phyloP scores from a whole-genome alignment of 2,888 invertebrate genomes.

The Serrognathus titanus region DNA sequence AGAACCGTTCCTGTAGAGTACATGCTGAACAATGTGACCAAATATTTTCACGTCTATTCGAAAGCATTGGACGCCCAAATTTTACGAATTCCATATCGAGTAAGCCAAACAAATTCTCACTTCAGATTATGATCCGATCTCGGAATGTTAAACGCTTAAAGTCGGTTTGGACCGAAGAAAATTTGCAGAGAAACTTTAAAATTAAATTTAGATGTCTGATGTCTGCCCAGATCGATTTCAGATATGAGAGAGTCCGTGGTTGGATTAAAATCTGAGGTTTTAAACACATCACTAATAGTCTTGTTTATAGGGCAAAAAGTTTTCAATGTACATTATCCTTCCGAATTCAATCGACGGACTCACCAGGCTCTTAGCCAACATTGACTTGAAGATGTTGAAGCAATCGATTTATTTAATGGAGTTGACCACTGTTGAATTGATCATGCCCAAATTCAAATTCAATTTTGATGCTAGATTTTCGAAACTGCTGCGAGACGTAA shows the following conservation, averaged over 20 bases:
- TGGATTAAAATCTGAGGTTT: constrained; percentile 1
- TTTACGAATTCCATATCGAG: constrained; percentile 69
- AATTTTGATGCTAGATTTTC: constrained; percentile 64
- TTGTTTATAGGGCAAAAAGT: constrained; percentile 63
- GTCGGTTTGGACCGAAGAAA: too few relatives aligned
- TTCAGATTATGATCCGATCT: too few relatives aligned
- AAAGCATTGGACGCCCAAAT: constrained; percentile 65
- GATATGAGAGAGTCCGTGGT: too few relatives aligned
- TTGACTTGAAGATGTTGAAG: constrained; percentile 57
- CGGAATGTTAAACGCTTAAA: too few relatives aligned
- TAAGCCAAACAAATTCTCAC: constrained; percentile 38
- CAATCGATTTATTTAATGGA: constrained; percentile 59
- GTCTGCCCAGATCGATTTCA: too few relatives aligned
- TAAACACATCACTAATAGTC: not conserved
- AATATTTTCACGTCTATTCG: constrained; percentile 64
- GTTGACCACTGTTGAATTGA: constrained; percentile 58
- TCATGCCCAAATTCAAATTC: constrained; percentile 72
- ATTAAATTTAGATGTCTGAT: too few relatives aligned
- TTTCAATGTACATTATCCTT: constrained; percentile 69
- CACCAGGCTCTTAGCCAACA: constrained; percentile 54
- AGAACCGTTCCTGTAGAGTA: constrained; percentile 53
- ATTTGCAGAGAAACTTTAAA: too few relatives aligned
- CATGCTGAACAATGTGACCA: constrained; percentile 64
- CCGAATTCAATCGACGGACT: constrained; percentile 65
- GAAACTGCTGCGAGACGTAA: constrained; percentile 60